Evolutionary conservation across 2,113 vertebrate species (phyloP).

Genomic region (Trichomycterus rosablanca): DNA sequence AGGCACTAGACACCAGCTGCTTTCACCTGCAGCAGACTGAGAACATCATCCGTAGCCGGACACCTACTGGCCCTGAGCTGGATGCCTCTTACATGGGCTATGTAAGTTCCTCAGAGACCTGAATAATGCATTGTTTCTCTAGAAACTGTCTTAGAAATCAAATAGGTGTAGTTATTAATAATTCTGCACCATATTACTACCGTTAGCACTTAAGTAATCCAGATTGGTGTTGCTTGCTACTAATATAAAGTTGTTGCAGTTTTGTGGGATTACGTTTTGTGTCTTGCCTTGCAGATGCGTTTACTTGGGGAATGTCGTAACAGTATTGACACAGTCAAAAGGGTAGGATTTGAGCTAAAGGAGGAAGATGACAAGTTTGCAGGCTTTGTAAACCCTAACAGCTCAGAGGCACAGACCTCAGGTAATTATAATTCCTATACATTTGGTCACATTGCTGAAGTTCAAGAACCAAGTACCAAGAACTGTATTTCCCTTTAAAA

Average conservation of each 20-base stretch:
- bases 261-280: too few species aligned
- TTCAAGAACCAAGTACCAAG: not conserved
- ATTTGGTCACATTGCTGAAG: too few species aligned
- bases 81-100: constrained; percentile 93
- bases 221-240: too few species aligned
- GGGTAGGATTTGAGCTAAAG: constrained; percentile 82
- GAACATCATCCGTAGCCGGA: constrained; percentile 81
- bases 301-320: constrained; percentile 88
- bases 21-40: constrained; percentile 84
- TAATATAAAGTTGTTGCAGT: too few species aligned
- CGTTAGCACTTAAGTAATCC: too few species aligned
- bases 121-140: not conserved
- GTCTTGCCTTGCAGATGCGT: constrained; percentile 76
- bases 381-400: constrained; percentile 83
- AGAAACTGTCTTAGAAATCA: too few species aligned
- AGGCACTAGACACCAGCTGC: constrained; percentile 76
- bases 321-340: constrained; percentile 85
- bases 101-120: constrained; percentile 67
- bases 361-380: constrained; percentile 84
- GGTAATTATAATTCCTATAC: too few species aligned
- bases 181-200: too few species aligned
- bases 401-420: constrained; percentile 87
- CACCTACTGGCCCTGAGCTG: constrained; percentile 80
- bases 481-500: too few species aligned
- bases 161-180: too few species aligned